phyloP scores from a whole-genome alignment of 2,888 invertebrate genomes.

The Nymphalis c-album region DNA sequence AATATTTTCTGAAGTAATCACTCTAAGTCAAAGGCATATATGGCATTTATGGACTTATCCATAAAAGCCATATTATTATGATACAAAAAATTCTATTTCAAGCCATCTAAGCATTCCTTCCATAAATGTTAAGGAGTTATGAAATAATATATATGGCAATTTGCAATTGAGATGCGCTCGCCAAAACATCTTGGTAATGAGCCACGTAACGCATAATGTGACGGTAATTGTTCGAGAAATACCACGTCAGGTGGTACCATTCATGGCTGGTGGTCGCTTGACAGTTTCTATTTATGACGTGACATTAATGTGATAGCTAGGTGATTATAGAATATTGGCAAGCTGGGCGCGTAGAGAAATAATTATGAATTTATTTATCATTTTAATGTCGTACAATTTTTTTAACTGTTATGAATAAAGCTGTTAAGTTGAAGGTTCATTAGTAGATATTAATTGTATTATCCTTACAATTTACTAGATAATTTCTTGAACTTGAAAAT shows the following conservation, averaged over 20 bases:
- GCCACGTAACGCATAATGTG: slow-evolving; percentile 46
- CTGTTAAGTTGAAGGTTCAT: not conserved
- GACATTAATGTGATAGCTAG: slow-evolving; percentile 17
- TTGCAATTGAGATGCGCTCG: slow-evolving; percentile 5
- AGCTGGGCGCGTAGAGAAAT: not conserved
- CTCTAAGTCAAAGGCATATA: not conserved
- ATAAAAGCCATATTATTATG: not conserved
- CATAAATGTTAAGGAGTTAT: slow-evolving; percentile 10
- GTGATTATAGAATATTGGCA: not conserved
- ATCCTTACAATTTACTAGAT: no score
- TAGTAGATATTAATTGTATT: no score
- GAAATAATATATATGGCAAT: slow-evolving; percentile 21
- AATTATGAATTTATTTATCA: slow-evolving; percentile 11
- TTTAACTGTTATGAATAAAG: not conserved
- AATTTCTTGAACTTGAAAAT: no score
- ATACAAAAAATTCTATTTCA: slow-evolving; percentile 4
- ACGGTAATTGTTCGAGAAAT: slow-evolving; percentile 57
- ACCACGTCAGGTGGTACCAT: slow-evolving; percentile 38
- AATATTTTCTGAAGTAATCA: not conserved
- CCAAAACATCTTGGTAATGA: slow-evolving; percentile 16
- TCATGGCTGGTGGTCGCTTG: slow-evolving; percentile 16
- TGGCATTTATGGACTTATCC: not conserved
- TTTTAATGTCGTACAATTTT: not conserved
- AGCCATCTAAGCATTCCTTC: not conserved
- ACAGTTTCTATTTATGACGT: slow-evolving; percentile 16